Evolutionary conservation across 2,888 invertebrate genomes (phyloP).

Genomic region (Celastrina argiolus): DNA sequence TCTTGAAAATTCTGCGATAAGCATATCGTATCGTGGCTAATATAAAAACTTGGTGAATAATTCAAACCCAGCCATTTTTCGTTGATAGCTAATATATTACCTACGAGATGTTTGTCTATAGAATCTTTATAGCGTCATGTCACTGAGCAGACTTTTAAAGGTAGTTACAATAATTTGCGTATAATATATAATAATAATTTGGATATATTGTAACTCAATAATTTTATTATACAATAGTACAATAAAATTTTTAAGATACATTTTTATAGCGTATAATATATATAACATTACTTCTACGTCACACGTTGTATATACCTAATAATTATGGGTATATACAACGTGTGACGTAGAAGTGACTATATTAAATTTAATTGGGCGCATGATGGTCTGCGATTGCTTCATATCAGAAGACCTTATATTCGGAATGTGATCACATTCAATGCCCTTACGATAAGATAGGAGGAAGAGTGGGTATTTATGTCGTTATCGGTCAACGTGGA

Average conservation of each 20-base stretch:
- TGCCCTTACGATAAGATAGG: slow-evolving; percentile 11
- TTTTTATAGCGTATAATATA: too few species aligned
- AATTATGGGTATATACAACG: too few species aligned
- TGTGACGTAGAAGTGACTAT: too few species aligned
- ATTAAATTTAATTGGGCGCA: neutral
- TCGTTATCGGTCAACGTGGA: slow-evolving; percentile 45
- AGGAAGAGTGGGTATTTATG: slow-evolving; percentile 5
- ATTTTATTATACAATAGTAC: too few species aligned
- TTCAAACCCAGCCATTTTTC: neutral
- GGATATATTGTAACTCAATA: too few species aligned
- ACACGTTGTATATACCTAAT: too few species aligned
- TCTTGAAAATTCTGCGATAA: slow-evolving; percentile 5
- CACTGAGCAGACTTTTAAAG: neutral
- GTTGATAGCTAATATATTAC: neutral
- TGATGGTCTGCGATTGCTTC: neutral
- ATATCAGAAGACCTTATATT: neutral
- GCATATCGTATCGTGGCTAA: neutral
- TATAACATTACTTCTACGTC: too few species aligned
- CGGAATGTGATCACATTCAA: neutral
- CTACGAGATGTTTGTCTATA: neutral
- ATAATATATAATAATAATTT: too few species aligned
- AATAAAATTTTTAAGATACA: too few species aligned
- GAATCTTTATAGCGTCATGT: neutral
- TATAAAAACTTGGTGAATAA: neutral
- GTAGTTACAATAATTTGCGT: neutral